These are phyloP conservation scores for Choloepus didactylus DNA, from an alignment of 2,797 vertebrate genomes.

Conservation along the genomic window DNA sequence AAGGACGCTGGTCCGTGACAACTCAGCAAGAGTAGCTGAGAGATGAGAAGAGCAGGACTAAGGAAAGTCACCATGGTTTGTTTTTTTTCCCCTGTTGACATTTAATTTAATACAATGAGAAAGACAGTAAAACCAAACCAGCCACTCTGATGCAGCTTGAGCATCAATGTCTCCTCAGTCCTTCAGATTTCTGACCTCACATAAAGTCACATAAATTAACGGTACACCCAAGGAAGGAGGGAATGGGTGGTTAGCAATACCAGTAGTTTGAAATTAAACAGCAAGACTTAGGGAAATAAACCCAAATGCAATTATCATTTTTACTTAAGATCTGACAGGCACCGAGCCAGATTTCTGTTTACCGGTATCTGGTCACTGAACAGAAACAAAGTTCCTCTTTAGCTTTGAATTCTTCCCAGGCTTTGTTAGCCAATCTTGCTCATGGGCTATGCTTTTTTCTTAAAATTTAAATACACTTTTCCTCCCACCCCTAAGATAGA, in stretches of 20 bases:
- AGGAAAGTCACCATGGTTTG: neutral
- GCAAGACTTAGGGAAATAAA: neutral
- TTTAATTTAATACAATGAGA: neutral
- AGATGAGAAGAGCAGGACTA: neutral
- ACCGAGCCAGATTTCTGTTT: neutral
- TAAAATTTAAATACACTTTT: conserved; percentile 69
- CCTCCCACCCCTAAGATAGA: conserved; percentile 53
- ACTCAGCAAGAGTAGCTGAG: neutral
- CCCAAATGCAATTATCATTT: conserved; percentile 5
- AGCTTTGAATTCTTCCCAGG: neutral
- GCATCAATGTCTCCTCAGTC: neutral
- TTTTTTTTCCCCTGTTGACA: neutral
- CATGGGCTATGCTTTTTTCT: neutral
- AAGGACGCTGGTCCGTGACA: neutral
- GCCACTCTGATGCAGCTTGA: neutral
- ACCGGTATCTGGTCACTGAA: neutral
- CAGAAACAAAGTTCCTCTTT: neutral
- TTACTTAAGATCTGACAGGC: neutral
- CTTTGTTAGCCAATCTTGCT: neutral
- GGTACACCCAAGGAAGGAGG: neutral
- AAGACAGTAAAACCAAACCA: neutral
- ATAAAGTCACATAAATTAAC: neutral
- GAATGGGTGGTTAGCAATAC: neutral
- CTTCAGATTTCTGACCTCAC: neutral
- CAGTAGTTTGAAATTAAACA: conserved; percentile 17